Conservation (phyloP, 2,113 vertebrate genomes). For the Hippolais icterina region DNA sequence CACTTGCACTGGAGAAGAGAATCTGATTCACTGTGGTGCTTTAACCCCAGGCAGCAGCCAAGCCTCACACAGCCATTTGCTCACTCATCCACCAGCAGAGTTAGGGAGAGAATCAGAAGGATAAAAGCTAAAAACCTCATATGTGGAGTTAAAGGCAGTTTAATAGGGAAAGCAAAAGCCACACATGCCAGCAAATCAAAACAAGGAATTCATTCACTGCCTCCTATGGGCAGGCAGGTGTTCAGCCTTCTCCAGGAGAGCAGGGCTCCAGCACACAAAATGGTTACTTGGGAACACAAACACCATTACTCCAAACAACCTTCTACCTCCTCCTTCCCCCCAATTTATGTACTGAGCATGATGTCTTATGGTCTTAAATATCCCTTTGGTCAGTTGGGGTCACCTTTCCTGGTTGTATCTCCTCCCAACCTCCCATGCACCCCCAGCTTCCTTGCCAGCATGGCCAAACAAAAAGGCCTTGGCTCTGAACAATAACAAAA, state of each 20-base stretch:
- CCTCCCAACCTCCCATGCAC: accelerated
- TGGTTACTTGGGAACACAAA: background rate
- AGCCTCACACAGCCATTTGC: background rate
- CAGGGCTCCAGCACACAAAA: background rate
- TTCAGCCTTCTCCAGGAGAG: too few relatives aligned
- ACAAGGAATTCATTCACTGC: background rate
- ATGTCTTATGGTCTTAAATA: background rate
- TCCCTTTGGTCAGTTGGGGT: background rate
- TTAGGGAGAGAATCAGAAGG: background rate
- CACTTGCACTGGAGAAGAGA: background rate
- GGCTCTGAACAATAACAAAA: background rate
- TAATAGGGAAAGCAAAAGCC: background rate
- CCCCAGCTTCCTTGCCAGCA: accelerated
- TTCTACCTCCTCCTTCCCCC: background rate
- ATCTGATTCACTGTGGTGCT: background rate
- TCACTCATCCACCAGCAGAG: accelerated
- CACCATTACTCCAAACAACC: background rate
- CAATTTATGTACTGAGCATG: background rate
- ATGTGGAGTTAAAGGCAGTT: background rate
- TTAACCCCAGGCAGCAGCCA: background rate
- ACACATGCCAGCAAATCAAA: background rate
- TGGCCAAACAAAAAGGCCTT: accelerated
- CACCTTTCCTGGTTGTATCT: background rate
- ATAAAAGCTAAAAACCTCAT: background rate
- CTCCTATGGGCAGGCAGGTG: background rate